Evolutionary conservation across 1,140 invertebrate species (phyloP).

Genomic region (Tetramorium alpestre): DNA sequence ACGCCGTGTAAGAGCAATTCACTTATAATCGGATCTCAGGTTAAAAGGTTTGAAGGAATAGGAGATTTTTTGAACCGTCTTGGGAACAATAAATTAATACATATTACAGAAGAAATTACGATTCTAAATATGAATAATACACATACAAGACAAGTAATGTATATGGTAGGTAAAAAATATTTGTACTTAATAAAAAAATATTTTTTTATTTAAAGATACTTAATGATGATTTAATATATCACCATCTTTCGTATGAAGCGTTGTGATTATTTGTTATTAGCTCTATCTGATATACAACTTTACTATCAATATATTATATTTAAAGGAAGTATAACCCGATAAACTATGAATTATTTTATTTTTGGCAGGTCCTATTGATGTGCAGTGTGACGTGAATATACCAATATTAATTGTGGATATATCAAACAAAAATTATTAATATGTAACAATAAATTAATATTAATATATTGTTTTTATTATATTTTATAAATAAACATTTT

Average conservation of each 20-base stretch:
- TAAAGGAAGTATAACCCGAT: not conserved
- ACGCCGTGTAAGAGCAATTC: not conserved
- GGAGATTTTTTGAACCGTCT: not conserved
- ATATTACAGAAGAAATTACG: not conserved
- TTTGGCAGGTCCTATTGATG: not conserved
- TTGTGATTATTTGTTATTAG: slow-evolving; percentile 80
- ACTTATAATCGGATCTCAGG: not conserved
- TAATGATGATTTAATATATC: slow-evolving; percentile 52
- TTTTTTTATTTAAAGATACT: not conserved
- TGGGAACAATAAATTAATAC: not conserved
- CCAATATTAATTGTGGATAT: not conserved
- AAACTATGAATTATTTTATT: not conserved
- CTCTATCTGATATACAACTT: slow-evolving; percentile 79
- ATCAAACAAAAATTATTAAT: too few species aligned
- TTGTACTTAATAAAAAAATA: not conserved
- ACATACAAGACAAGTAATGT: not conserved
- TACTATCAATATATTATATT: not conserved
- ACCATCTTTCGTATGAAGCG: slow-evolving; percentile 68
- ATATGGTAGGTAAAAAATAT: not conserved
- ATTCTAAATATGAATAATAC: not conserved
- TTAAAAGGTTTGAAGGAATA: not conserved
- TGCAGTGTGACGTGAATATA: not conserved
- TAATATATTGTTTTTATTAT: not conserved
- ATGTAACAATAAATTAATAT: too few species aligned
- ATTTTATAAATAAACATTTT: slow-evolving; percentile 11